Conservation (phyloP, 2,888 invertebrate species). For the Drosophila vallismaia region DNA sequence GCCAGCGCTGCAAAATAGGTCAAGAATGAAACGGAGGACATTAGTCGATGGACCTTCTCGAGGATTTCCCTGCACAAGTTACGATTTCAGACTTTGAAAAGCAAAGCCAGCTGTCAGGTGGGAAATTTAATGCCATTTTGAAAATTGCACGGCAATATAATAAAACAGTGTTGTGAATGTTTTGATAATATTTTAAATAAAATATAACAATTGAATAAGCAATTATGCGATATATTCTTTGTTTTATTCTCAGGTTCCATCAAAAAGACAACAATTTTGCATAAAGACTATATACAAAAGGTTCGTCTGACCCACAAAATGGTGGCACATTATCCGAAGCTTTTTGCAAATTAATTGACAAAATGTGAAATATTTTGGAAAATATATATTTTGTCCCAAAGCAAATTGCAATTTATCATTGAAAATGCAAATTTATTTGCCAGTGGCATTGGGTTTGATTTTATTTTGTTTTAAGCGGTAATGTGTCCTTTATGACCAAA, state of each 20-base stretch:
- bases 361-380: conserved; percentile 34
- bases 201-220: not conserved
- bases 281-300: not conserved
- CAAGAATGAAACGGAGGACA: conserved; percentile 55
- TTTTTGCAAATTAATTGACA: conserved; percentile 44
- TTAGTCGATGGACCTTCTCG: conserved; percentile 24
- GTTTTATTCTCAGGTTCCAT: not conserved
- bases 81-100: conserved; percentile 3
- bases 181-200: not conserved
- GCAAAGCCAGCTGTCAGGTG: conserved; percentile 3
- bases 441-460: conserved; percentile 20
- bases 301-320: conserved; percentile 12
- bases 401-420: conserved; percentile 27
- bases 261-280: conserved; percentile 3
- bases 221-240: not conserved
- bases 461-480: not conserved
- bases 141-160: not conserved
- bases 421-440: conserved; percentile 38
- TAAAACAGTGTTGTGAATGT: not conserved
- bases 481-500: not conserved
- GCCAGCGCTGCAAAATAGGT: conserved; percentile 76
- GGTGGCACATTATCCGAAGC: conserved; percentile 22
- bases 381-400: conserved; percentile 10
- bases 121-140: not conserved
- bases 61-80: conserved; percentile 3